Conservation (phyloP, 2,797 vertebrate species). For the Echiichthys vipera region DNA sequence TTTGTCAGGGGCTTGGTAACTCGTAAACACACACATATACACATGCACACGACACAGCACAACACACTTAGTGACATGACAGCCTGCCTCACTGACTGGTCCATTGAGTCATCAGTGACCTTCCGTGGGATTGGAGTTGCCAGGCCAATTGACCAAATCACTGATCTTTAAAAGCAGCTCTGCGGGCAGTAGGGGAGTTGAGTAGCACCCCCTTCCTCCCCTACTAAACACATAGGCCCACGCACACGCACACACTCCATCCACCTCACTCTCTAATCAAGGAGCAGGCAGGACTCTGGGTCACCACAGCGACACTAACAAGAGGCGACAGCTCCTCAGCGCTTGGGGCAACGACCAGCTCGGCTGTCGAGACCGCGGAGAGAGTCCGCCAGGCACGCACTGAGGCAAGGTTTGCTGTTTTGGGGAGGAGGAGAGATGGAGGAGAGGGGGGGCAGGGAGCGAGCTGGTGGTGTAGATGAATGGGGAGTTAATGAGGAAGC, state of each 20-base stretch:
- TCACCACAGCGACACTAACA: conserved; percentile 84
- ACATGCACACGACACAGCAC: conserved; percentile 22
- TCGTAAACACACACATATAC: conserved; percentile 18
- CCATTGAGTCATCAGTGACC: conserved; percentile 84
- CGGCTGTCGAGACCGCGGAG: conserved; percentile 85
- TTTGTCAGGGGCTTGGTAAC: conserved; percentile 33
- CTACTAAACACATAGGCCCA: conserved; percentile 47
- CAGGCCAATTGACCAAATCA: conserved; percentile 88
- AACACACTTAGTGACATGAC: conserved; percentile 60
- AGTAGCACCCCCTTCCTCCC: conserved; percentile 13
- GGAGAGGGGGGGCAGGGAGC: conserved; percentile 38
- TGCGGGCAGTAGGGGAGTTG: conserved; percentile 52
- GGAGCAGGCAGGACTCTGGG: conserved; percentile 83
- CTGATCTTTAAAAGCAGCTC: conserved; percentile 88
- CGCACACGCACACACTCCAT: conserved; percentile 46
- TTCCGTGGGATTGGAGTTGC: conserved; percentile 82
- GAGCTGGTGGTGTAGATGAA: conserved; percentile 71
- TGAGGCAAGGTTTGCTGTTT: conserved; percentile 85
- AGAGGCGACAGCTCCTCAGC: conserved; percentile 87
- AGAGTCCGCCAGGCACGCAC: conserved; percentile 88
- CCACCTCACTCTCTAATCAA: conserved; percentile 85
- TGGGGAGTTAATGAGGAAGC: conserved; percentile 61
- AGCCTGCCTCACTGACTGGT: conserved; percentile 74
- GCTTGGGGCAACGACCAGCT: conserved; percentile 88
- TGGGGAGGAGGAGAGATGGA: conserved; percentile 57